Base-by-base conservation (phyloP, 2,113 vertebrate species). In the Marmota monax region DNA sequence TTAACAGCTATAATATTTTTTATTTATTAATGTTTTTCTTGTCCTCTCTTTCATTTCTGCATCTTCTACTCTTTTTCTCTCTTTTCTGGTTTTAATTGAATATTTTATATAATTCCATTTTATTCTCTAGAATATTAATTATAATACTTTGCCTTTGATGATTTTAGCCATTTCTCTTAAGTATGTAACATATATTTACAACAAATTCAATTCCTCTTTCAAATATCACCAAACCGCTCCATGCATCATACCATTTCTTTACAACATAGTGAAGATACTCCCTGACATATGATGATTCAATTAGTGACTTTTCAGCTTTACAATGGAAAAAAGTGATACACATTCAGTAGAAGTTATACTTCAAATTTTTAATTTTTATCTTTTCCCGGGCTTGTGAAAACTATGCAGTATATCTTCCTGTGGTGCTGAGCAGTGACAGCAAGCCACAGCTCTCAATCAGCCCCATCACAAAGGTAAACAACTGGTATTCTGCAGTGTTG, bases 1-100 rank as follows among this genome's bases (percentile, higher is more conserved):
- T 61, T 88, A 61, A 63, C 32, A 83, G 42, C 12, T 42, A 42
- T 80, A 45, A n/a, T 92, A 83, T 96, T 80, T 88, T 58, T 51
- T 88, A 18, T n/a, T 74, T 4, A 89, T 84, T 84, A 8, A 0
- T 27, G 20, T 11, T 45, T 9, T 63, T 83, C 18, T 80, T n/a
- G 11, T 51, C n/a, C n/a, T 58, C 5, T 29, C 9, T 37, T 7
- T 17, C 22, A 39, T 7, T 84, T 37, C 51, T 76, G 48, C 63
- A 53, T n/a, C 16, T 39, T 86, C 20, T 51, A 84, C 5, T 8
- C 23, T 48, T 78, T 78, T 20, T 61, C 48, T 56, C 8, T 7
- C 63, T 51, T 72, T 51, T 77, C 27, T 53, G 20, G 4, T 78
- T 84, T 92, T 79, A 83, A 89, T 25, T 63, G 23, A 63, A 63